Base-by-base conservation (phyloP, 2,888 invertebrate genomes). In the Hyposoter didymator region DNA sequence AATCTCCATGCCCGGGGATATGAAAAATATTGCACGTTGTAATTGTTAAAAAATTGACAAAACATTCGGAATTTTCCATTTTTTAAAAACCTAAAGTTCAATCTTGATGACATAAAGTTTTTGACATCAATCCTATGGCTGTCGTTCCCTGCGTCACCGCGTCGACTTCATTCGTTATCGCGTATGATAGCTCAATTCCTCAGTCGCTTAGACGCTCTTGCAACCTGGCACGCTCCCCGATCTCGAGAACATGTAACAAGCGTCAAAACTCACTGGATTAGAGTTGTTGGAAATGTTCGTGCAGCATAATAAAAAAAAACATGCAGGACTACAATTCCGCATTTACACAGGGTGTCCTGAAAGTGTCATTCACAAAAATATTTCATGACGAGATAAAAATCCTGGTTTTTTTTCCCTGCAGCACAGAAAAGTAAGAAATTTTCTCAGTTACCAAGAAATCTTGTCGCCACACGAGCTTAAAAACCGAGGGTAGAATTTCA, bases 241-340 rank as follows among this genome's bases (percentile, higher is more conserved):
- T 84, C 82, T 47, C 32, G 14, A 45, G 28, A 47, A 47, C 64
- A 28, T 80, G 80, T 88, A 89, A 87, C 88, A 85, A 89, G 85
- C 80, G 70, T 86, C 83, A 80, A 69, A 88, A 86, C 85, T 87
- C 84, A 59, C 72, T 76, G 72, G 72, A 39, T 62, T 74, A 70
- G 52, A 49, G 35, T 73, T 12, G 72, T 43, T n/a, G 67, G 52
- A 43, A 59, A 35, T 35, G 35, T 55, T 35, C 55, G 64, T 39
- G 67, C 66, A 49, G n/a, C 35, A 64, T 47, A 32, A 80, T 43
- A 62, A 49, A 66, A 52, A 39, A 73, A n/a, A 22, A 69, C 22
- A 7, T 43, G 5, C 49, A 5, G 35, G 14, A 70, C 59, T 28
- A 28, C 3, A 59, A 59, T 28, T 14, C 14, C 59, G 28, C 4